phyloP scores from a whole-genome alignment of 2,888 invertebrate genomes.

The Dynastes hyllus region DNA sequence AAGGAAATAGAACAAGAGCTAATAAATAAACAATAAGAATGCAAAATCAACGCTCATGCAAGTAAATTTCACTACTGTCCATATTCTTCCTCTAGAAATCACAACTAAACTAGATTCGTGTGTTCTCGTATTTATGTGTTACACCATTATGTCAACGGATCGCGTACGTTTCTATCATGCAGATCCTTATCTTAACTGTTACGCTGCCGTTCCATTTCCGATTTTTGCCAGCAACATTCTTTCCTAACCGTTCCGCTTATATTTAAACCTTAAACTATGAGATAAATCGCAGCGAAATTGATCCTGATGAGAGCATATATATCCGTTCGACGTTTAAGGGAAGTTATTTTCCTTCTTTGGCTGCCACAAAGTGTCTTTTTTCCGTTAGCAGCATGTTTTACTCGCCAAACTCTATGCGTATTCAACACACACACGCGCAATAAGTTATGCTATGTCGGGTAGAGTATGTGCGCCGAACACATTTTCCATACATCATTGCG shows the following conservation, averaged over 20 bases:
- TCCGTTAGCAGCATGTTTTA: slow-evolving; percentile 12
- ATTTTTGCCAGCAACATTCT: slow-evolving; percentile 30
- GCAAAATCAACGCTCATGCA: neutral
- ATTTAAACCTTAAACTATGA: slow-evolving; percentile 8
- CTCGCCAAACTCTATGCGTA: slow-evolving; percentile 12
- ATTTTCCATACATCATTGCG: slow-evolving; percentile 13
- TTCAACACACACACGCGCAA: slow-evolving; percentile 1
- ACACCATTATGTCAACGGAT: slow-evolving; percentile 8
- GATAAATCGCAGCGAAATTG: slow-evolving; percentile 29
- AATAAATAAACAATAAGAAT: slow-evolving; percentile 1
- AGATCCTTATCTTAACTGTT: slow-evolving; percentile 29
- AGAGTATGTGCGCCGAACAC: neutral
- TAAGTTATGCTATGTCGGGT: slow-evolving; percentile 23
- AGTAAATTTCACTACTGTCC: slow-evolving; percentile 4
- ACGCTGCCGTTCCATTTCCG: slow-evolving; percentile 19
- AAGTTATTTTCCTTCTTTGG: slow-evolving; percentile 25
- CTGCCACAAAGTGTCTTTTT: slow-evolving; percentile 3
- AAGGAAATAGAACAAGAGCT: neutral
- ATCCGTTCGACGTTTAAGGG: slow-evolving; percentile 26
- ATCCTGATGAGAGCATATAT: slow-evolving; percentile 35
- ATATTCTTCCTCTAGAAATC: neutral
- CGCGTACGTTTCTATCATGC: slow-evolving; percentile 20
- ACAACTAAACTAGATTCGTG: slow-evolving; percentile 12
- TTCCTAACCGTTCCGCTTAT: slow-evolving; percentile 17
- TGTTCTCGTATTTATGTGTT: slow-evolving; percentile 11